Evolutionary conservation across 2,888 invertebrate species (phyloP), one percentile per base, ranked within the genome.

Genomic region (Dascillus cervinus): DNA sequence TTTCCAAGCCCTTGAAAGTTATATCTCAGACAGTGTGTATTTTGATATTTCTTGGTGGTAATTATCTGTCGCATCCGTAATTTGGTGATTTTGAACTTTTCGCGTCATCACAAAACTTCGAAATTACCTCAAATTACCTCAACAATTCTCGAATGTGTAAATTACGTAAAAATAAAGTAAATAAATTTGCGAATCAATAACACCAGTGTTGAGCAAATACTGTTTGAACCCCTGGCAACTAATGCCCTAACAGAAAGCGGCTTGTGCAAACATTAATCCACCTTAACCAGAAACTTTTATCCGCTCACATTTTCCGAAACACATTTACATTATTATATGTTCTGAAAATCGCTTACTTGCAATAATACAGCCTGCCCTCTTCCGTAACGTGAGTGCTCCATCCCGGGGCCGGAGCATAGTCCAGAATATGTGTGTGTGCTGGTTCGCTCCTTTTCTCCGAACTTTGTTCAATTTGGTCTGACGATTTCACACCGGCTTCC

Each of bases 331-430:
- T 26, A 39, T 31, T 37, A 37, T 33, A n/a, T n/a, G n/a, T n/a
- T n/a, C n/a, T n/a, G n/a, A n/a, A 35, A 32, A 34, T 28, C 31
- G 74, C 87, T 79, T 67, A 90, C 90, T 91, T 89, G 82, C 89
- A 88, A 71, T 86, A 91, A 66, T 88, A 90, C 39, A 85, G 76
- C 50, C 88, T 73, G 41, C 87, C 86, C 58, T 84, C 84, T 51
- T 79, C 77, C 56, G 78, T 79, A 38, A 76, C 72, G 61, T 85
- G 84, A n/a, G 79, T 80, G 9, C 81, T 84, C 83, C 84, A 86
- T 36, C 83, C 83, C 2, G 64, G 62, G 6, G 60, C 64, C 12
- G 61, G 72, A 22, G 71, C 72, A 40, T 61, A 61, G 46, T 67
- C 62, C 37, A 71, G 64, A 53, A 72, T 56, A 44, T 63, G 62